These are phyloP conservation scores for Halesus radiatus DNA, from an alignment of 1,140 invertebrate genomes.

Conservation along the genomic window DNA sequence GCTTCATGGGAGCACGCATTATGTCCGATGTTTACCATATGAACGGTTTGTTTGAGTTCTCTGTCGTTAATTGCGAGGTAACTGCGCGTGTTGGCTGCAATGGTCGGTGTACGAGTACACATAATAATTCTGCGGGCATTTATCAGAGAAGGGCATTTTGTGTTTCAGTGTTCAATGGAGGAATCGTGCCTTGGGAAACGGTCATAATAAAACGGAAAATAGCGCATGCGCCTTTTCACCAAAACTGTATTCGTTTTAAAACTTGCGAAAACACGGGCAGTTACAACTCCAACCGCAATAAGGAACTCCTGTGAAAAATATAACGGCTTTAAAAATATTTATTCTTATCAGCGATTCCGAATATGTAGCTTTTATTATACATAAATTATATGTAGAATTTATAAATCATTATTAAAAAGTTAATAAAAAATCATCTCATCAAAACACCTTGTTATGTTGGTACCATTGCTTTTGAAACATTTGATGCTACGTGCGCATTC, in stretches of 20 bases:
- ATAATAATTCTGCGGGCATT: not conserved
- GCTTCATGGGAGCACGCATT: not conserved
- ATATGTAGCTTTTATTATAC: too few species aligned
- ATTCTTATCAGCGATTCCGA: too few species aligned
- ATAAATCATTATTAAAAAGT: too few species aligned
- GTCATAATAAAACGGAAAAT: not conserved
- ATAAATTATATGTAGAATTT: too few species aligned
- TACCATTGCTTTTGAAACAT: too few species aligned
- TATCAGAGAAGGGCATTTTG: slow-evolving; percentile 27
- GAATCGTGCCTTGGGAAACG: slow-evolving; percentile 5
- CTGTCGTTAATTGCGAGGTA: slow-evolving; percentile 27
- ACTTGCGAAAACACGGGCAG: not conserved
- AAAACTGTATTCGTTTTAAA: too few species aligned
- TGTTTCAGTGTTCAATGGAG: not conserved
- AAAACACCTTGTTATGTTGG: too few species aligned
- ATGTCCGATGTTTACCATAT: not conserved
- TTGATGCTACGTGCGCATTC: too few species aligned
- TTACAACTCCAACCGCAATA: too few species aligned
- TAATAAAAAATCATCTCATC: too few species aligned
- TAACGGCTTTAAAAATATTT: too few species aligned
- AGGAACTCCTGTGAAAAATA: too few species aligned
- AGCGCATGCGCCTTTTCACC: not conserved
- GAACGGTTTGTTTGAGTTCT: slow-evolving; percentile 6
- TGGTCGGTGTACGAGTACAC: not conserved
- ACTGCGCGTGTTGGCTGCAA: slow-evolving; percentile 17